Evolutionary conservation across 30 jellyfish, hydroid and myxozoan species (phyloP).

Genomic region (Cassiopea xamachana): DNA sequence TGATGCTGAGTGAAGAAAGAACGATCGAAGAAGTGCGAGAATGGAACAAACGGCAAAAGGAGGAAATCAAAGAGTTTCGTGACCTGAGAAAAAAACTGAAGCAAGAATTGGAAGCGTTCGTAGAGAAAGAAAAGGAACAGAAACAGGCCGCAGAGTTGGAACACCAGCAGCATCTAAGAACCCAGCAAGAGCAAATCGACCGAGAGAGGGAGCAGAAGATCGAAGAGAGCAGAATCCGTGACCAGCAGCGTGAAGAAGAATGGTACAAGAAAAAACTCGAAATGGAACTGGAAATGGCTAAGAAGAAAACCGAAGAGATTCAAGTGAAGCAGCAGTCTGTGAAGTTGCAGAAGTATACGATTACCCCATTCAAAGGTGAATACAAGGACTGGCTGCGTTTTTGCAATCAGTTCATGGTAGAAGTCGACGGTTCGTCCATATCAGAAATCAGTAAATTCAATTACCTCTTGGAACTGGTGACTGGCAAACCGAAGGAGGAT

Average conservation of each 20-base stretch:
- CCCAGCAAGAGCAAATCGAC: conserved; percentile 13
- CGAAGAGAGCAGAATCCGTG: conserved; percentile 35
- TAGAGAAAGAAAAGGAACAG: too few species aligned
- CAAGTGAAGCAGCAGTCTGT: background rate
- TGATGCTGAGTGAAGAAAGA: too few species aligned
- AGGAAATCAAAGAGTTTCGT: too few species aligned
- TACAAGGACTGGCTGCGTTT: conserved; percentile 63
- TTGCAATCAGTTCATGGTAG: conserved; percentile 68
- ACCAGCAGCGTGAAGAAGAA: conserved; percentile 23
- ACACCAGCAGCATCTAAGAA: too few species aligned
- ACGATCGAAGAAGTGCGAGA: too few species aligned
- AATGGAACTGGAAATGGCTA: too few species aligned
- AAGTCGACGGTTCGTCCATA: conserved; percentile 40
- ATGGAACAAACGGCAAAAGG: too few species aligned
- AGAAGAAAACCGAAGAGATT: too few species aligned
- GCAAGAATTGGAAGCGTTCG: too few species aligned
- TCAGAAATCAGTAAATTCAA: conserved; percentile 41
- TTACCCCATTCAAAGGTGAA: conserved; percentile 19
- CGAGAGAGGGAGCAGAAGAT: conserved; percentile 28
- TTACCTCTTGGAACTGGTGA: conserved; percentile 40
- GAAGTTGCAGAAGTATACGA: conserved; percentile 9
- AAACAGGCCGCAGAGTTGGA: too few species aligned
- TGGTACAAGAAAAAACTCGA: conserved; percentile 1
- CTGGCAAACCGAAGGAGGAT: conserved; percentile 21
- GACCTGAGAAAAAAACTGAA: too few species aligned